Percentiles rank a stretch among this genome's conserved stretches.
phyloP scores from a whole-genome alignment of 2,888 invertebrate species.

The Mythimna impura region DNA sequence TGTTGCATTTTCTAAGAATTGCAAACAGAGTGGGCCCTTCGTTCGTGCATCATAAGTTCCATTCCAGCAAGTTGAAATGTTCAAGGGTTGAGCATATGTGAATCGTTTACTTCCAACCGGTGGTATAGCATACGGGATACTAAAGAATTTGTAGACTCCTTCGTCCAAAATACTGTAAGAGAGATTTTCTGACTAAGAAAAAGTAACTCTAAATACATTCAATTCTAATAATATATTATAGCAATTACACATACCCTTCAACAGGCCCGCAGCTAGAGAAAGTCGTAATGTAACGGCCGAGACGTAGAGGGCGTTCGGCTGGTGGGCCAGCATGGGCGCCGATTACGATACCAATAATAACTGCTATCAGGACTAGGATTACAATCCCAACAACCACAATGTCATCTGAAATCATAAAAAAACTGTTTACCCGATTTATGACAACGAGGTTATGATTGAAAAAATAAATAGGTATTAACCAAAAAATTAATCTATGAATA shows the following conservation, averaged over 20 bases:
- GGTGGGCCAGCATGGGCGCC: constrained; percentile 89
- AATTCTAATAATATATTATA: constrained; percentile 3
- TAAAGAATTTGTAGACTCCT: constrained; percentile 94
- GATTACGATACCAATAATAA: constrained; percentile 91
- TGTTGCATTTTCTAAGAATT: constrained; percentile 92
- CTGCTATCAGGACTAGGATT: constrained; percentile 91
- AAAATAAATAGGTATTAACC: not conserved
- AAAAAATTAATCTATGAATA: not conserved
- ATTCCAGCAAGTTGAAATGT: constrained; percentile 95
- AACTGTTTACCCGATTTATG: not conserved
- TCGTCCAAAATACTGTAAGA: constrained; percentile 92
- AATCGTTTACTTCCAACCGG: constrained; percentile 93
- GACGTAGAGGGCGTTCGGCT: constrained; percentile 91
- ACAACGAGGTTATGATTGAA: not conserved
- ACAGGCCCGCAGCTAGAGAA: constrained; percentile 94
- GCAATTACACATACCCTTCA: constrained; percentile 91
- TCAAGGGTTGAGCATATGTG: constrained; percentile 92
- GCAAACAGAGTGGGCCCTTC: constrained; percentile 92
- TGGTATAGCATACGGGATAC: constrained; percentile 95
- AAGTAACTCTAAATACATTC: not conserved
- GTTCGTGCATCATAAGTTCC: constrained; percentile 93
- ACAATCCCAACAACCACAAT: constrained; percentile 89
- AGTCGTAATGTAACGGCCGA: constrained; percentile 93
- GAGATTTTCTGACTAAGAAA: constrained; percentile 12
- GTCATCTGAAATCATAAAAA: constrained; percentile 82